Conservation (phyloP, 2,113 vertebrate species). For the Orycteropus afer region DNA sequence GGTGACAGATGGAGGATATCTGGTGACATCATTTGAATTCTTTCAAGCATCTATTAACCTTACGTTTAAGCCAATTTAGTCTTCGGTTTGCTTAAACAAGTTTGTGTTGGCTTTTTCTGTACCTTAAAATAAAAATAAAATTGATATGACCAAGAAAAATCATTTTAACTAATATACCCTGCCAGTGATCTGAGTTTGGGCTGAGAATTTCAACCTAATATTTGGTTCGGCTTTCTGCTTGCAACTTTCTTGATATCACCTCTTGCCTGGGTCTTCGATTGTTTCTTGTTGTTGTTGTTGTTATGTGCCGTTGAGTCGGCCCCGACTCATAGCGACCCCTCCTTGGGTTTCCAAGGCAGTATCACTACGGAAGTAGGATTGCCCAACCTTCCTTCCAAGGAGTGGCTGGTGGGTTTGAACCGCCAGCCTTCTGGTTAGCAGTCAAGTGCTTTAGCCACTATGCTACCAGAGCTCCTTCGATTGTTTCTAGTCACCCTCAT, state of each 20-base stretch:
- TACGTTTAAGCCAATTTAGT: background rate
- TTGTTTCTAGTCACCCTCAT: background rate
- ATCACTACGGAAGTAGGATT: too few species aligned
- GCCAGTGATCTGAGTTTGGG: background rate
- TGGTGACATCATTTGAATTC: background rate
- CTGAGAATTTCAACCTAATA: background rate
- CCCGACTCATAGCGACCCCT: too few species aligned
- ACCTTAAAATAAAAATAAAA: background rate
- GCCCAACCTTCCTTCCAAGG: too few species aligned
- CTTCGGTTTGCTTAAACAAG: slow-evolving; percentile 26
- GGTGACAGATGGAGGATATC: background rate
- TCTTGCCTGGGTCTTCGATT: background rate
- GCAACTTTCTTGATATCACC: background rate
- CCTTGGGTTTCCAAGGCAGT: too few species aligned
- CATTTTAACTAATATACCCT: background rate
- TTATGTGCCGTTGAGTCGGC: too few species aligned
- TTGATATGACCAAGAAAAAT: background rate
- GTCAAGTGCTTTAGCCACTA: too few species aligned
- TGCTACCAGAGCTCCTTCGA: too few species aligned
- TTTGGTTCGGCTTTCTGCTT: background rate
- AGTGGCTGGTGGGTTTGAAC: too few species aligned
- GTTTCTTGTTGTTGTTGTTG: too few species aligned
- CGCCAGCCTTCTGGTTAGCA: too few species aligned
- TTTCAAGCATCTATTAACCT: background rate
- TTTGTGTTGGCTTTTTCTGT: slow-evolving; percentile 19